Base-by-base conservation (phyloP, 2,888 invertebrate species). In the Eupithecia tripunctaria region DNA sequence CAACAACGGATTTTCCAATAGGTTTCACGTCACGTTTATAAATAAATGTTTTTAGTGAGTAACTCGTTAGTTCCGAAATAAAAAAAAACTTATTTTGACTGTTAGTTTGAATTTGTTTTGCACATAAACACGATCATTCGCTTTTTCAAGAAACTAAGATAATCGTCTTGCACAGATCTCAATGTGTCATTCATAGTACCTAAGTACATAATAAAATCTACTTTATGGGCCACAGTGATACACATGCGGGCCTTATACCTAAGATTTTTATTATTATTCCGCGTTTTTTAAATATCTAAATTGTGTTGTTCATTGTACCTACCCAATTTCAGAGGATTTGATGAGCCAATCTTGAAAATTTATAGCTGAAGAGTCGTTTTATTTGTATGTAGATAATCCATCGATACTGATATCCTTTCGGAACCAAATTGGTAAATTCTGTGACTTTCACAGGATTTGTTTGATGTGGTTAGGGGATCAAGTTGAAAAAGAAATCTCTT, bases 331-430 rank as follows among this genome's bases (percentile, higher is more conserved):
- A 62, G 65, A 71, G 51, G 36, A 68, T 65, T 65, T 68, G 74
- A 74, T 66, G 71, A 65, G 29, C 51, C 62, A 67, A 73, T 70
- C 67, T 70, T 15, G 21, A 64, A 67, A 70, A 73, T 64, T 64
- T 63, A 73, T 67, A 59, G 70, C 70, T 25, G 25, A 25, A 14
- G 65, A 66, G 36, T 25, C 59, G 62, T 43, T 64, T 70, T 73
- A 62, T 70, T 67, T 62, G 25, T 25, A 43, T 56, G 60, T 67
- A 60, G 29, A 29, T 60, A 64, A 63, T 68, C 62, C 66, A 64
- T 67, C 62, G 63, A 59, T 36, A 62, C 59, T 67, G 8, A 47
- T 63, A 62, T 63, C 56, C 67, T 70, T 12, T 12, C 27, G 66
- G 56, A 63, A 56, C 67, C 56, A 56, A 68, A 25, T 63, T 56